Percentiles rank a stretch among this genome's conserved stretches.
Conservation (phyloP, 2,797 vertebrate genomes). For the Leuciscus waleckii region DNA sequence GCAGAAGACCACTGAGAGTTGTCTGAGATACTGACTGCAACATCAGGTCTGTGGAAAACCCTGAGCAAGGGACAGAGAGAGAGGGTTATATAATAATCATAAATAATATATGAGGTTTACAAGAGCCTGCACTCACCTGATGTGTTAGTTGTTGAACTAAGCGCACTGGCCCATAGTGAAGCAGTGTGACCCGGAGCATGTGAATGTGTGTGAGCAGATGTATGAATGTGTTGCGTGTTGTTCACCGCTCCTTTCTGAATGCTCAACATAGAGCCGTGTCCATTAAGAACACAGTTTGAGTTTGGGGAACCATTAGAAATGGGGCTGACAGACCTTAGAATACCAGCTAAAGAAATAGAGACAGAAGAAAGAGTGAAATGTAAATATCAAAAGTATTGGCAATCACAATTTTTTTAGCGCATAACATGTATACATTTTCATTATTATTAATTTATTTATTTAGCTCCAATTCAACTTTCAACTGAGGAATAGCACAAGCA, state of each 20-base stretch:
- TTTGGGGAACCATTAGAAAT: slow-evolving; percentile 83
- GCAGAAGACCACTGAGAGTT: slow-evolving; percentile 90
- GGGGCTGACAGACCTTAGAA: slow-evolving; percentile 86
- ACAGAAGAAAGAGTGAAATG: not conserved
- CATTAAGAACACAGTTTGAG: slow-evolving; percentile 85
- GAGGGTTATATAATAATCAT: not conserved
- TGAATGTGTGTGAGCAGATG: slow-evolving; percentile 31
- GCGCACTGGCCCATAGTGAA: slow-evolving; percentile 90
- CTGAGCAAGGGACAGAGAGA: slow-evolving; percentile 68
- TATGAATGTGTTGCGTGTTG: slow-evolving; percentile 84
- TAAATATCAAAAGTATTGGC: not conserved
- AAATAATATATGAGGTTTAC: not conserved
- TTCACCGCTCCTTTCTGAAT: slow-evolving; percentile 89
- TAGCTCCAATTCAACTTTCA: not conserved
- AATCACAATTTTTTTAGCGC: not conserved
- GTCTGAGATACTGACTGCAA: slow-evolving; percentile 94
- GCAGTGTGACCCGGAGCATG: slow-evolving; percentile 77
- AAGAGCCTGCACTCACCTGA: slow-evolving; percentile 77
- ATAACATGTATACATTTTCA: not conserved
- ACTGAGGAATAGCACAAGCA: not conserved
- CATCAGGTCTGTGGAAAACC: slow-evolving; percentile 92
- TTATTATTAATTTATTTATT: not conserved
- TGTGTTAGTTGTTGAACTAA: slow-evolving; percentile 80
- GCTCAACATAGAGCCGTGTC: slow-evolving; percentile 74
- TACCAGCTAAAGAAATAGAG: slow-evolving; percentile 75